Conservation (phyloP, 2,888 invertebrate species). For the Zele albiditarsus region DNA sequence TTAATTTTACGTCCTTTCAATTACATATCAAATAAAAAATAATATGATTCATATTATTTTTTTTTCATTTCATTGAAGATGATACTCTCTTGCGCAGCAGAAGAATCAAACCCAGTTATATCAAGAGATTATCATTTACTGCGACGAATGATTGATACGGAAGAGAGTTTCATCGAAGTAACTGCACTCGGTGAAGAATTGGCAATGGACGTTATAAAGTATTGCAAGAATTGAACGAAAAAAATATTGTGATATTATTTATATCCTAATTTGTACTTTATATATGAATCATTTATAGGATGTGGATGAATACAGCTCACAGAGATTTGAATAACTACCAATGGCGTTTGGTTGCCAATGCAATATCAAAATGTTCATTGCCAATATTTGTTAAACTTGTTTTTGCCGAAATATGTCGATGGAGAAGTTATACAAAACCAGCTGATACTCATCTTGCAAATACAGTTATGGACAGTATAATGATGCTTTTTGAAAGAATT, state of each 20-base stretch:
- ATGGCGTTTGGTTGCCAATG: conserved; percentile 95
- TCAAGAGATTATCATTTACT: conserved; percentile 91
- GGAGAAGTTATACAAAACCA: conserved; percentile 96
- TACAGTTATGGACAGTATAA: conserved; percentile 97
- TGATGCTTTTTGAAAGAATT: conserved; percentile 96
- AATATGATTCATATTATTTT: background rate
- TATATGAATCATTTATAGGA: conserved; percentile 72
- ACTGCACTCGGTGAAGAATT: conserved; percentile 92
- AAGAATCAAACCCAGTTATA: conserved; percentile 88
- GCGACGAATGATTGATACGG: conserved; percentile 89
- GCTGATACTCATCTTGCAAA: conserved; percentile 94
- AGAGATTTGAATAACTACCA: conserved; percentile 94
- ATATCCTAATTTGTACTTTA: background rate
- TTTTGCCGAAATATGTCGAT: conserved; percentile 96
- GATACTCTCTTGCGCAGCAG: conserved; percentile 92
- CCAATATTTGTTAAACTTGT: conserved; percentile 98
- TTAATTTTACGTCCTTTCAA: background rate
- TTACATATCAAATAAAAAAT: too few species aligned
- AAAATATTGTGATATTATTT: background rate
- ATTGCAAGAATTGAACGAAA: conserved; percentile 33
- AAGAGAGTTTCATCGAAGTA: conserved; percentile 92
- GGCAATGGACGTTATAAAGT: conserved; percentile 90
- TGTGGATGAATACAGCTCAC: conserved; percentile 94
- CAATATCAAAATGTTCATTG: conserved; percentile 92
- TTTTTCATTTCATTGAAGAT: conserved; percentile 75